Evolutionary conservation across 2,113 vertebrate species (phyloP), one percentile per base, ranked within the genome.

Genomic region (Actinemys pallida): DNA sequence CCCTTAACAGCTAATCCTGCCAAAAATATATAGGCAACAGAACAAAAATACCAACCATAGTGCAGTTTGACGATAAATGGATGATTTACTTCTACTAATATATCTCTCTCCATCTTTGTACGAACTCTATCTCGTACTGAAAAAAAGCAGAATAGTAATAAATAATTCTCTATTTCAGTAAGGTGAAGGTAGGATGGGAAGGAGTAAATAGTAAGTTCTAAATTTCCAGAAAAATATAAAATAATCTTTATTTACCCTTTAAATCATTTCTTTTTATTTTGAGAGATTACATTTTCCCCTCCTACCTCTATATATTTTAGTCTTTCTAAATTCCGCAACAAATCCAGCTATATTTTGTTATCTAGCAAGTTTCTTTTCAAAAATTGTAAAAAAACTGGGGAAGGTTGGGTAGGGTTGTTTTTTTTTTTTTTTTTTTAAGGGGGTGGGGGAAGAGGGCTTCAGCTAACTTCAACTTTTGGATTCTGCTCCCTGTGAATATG

Each of bases 61-160:
- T 99, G 99, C 98, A 99, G 98, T 96, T 99, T 99, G 97, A 99
- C 99, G 97, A 99, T 99, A 98, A 99, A 99, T 84, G 99, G 99
- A 98, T 99, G 99, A 97, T 99, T 99, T 89, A 99, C 99, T 98
- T 99, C 99, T 92, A 99, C 99, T 97, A 99, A 98, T 98, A 99
- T 99, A 98, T 99, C 99, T 95, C 99, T 98, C 97, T 99, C 99
- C 99, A 99, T 99, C 94, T 99, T 99, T 94, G 99, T 99, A 53
- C 99, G 99, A 98, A 99, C 99, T 96, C 99, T 98, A 97, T 99
- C 99, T 98, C 99, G 99, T 97, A 99, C 99, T 99, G 97, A 42
- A 83, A 62, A 87, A 78, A 75, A 72, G 87, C 72, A 89, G 1
- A 54, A 2, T 27, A 42, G 2, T 0, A 35, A 75, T 22, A 96